Conservation (phyloP, 1,140 invertebrate genomes). For the Drosophila arawakana region DNA sequence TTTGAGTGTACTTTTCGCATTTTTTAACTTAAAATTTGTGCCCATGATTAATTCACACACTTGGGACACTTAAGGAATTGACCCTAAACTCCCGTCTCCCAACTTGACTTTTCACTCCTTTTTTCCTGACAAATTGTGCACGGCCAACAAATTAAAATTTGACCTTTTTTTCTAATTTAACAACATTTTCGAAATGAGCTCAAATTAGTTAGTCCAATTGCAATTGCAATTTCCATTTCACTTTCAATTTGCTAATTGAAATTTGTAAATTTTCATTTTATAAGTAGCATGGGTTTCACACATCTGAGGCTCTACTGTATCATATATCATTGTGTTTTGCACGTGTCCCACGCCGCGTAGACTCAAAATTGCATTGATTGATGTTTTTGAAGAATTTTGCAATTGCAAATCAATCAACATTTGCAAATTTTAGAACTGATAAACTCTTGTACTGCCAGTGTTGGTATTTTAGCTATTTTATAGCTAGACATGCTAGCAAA, state of each 20-base stretch:
- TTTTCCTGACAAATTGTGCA: constrained; percentile 35
- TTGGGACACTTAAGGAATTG: neutral
- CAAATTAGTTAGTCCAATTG: constrained; percentile 27
- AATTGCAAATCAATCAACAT: constrained; percentile 65
- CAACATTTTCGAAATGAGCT: constrained; percentile 27
- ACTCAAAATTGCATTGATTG: constrained; percentile 57
- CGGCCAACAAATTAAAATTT: constrained; percentile 34
- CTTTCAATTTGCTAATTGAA: constrained; percentile 56
- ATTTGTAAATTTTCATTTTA: constrained; percentile 10
- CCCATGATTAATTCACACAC: constrained; percentile 72
- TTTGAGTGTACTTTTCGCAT: constrained; percentile 77
- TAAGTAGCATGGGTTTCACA: neutral
- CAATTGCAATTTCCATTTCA: constrained; percentile 6
- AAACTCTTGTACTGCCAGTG: neutral
- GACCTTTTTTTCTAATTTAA: constrained; percentile 8
- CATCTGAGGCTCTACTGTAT: constrained; percentile 50
- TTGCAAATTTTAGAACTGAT: constrained; percentile 36
- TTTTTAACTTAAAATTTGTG: constrained; percentile 72
- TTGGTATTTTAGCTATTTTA: constrained; percentile 5
- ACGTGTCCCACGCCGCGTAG: constrained; percentile 62
- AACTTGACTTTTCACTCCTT: constrained; percentile 21
- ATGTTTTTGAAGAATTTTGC: constrained; percentile 33
- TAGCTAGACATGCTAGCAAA: too few species aligned
- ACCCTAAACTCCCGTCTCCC: neutral
- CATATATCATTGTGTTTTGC: constrained; percentile 55